Evolutionary conservation across 1,140 invertebrate species (phyloP), one percentile per base, ranked within the genome.

Genomic region (Drosophila parabipectinata): DNA sequence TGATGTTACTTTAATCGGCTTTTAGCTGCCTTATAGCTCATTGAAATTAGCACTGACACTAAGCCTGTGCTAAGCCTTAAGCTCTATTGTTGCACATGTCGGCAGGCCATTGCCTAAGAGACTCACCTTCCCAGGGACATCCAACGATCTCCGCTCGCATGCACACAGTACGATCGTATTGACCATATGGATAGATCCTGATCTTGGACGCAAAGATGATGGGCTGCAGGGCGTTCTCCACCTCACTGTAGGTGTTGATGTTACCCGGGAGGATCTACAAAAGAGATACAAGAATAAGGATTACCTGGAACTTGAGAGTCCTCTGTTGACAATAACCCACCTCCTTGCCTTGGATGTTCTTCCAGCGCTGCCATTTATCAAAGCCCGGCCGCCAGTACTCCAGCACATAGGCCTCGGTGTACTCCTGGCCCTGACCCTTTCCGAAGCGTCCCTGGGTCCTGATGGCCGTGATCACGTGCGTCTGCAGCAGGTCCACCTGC

Each of bases 371-470:
- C 97, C 97, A 98, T 82, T 96, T 95, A 62, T 93, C 93, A 55
- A 97, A 93, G 39, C 96, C 95, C 1, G 96, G 95, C 24, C 97
- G 93, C 96, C 96, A 97, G 91, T 99, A 99, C 91, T 99, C 97
- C 59, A 99, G 92, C 77, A 97, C 95, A 92, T 98, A 99, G 47
- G 96, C 94, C 92, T 98, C 97, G 9, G 97, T 96, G 91, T 96
- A 99, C 93, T 99, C 98, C 82, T 96, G 95, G 10, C 98, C 98
- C 90, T 97, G 95, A 63, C 98, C 98, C 92, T 98, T 98, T 21
- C 97, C 98, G 92, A 97, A 98, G 18, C 98, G 94, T 24, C 98
- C 98, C 92, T 99, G 98, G 1, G 97, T 98, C 68, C 96, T 95
- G 1, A 96, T 94, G 8, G 94, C 96, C 7, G 97, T 97, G 76